These are phyloP conservation scores for Psittacula echo DNA, from an alignment of 2,797 vertebrate genomes.

Conservation along the genomic window DNA sequence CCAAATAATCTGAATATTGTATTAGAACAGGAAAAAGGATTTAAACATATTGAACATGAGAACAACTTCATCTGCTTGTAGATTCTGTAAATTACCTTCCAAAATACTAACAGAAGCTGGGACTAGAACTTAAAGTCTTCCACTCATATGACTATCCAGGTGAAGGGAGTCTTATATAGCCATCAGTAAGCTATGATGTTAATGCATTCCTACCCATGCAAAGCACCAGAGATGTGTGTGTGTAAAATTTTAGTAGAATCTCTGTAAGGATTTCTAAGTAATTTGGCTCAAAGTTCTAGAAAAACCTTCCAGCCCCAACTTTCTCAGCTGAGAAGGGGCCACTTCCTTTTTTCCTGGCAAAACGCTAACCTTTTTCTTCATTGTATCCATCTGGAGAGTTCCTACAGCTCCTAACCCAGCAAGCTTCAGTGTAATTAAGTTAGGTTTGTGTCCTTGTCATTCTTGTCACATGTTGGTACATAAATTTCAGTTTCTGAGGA, in stretches of 20 bases:
- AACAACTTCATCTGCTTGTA: neutral
- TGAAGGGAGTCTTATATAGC: neutral
- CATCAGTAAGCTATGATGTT: neutral
- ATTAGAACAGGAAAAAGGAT: neutral
- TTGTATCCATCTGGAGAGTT: neutral
- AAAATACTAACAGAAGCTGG: neutral
- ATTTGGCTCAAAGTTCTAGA: neutral
- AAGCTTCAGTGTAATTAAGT: neutral
- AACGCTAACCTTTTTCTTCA: neutral
- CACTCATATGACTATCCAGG: neutral
- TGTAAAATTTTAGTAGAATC: neutral
- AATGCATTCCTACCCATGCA: neutral
- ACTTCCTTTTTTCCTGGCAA: neutral
- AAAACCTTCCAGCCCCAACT: neutral
- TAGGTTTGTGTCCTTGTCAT: neutral
- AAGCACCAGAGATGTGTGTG: neutral
- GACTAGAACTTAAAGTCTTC: neutral
- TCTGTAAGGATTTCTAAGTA: neutral
- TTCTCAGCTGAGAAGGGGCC: neutral
- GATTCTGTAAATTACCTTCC: neutral
- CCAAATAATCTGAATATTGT: neutral
- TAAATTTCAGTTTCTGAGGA: neutral
- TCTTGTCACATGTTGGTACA: neutral
- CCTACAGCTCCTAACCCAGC: neutral
- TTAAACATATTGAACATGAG: neutral